phyloP scores from a whole-genome alignment of 2,797 vertebrate species.

The Ispidina picta region DNA sequence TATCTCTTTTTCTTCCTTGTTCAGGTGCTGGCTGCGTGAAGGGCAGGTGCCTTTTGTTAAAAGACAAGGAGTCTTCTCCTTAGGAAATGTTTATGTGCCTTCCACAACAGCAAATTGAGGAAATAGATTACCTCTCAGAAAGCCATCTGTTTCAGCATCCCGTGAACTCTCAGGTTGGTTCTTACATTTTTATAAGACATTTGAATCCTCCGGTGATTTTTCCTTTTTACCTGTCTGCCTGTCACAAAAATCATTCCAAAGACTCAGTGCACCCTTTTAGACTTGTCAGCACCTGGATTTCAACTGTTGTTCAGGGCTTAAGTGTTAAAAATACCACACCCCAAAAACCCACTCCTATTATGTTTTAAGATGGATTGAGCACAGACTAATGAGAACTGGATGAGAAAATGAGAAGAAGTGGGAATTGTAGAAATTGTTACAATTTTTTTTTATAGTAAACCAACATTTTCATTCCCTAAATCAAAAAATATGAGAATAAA shows the following conservation, averaged over 20 bases:
- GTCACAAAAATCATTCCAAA: neutral
- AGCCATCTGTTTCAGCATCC: conserved; percentile 57
- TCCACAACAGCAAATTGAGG: conserved; percentile 35
- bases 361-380: neutral
- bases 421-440: neutral
- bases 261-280: neutral
- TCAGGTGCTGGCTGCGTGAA: neutral
- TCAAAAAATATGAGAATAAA: neutral
- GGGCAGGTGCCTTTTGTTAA: conserved; percentile 18
- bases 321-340: neutral
- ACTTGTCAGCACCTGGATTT: neutral
- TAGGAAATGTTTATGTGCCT: conserved; percentile 55
- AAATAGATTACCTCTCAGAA: conserved; percentile 56
- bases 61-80: conserved; percentile 29
- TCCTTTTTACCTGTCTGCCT: conserved; percentile 30
- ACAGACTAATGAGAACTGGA: neutral
- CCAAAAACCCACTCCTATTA: neutral
- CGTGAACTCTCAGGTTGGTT: conserved; percentile 43
- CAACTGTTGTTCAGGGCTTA: neutral
- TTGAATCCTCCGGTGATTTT: conserved; percentile 35
- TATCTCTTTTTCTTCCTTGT: neutral
- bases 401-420: neutral
- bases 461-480: neutral
- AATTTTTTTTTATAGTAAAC: neutral
- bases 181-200: neutral